A percentile compares a stretch with the other conserved stretches of the same genome.
Conservation (phyloP, 2,888 invertebrate genomes). For the Ophioninae sp. region DNA sequence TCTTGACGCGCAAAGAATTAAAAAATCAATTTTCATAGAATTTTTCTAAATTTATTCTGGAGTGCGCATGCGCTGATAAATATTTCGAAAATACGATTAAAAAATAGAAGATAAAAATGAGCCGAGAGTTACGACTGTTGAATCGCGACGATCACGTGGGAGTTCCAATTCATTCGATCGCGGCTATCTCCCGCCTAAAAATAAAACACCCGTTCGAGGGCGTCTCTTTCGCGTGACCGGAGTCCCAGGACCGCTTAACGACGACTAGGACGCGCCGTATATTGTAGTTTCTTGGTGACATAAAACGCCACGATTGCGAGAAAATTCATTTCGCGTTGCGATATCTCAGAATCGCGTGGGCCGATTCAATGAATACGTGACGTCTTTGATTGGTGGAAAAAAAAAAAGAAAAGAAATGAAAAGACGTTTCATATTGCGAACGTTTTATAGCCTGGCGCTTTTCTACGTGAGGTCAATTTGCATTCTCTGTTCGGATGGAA, state of each 20-base stretch:
- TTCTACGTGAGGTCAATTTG: conserved; percentile 6
- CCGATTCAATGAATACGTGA: not conserved
- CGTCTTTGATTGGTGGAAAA: conserved; percentile 7
- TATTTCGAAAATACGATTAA: not conserved
- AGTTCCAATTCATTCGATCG: conserved; percentile 13
- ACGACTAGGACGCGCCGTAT: conserved; percentile 16
- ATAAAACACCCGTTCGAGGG: conserved; percentile 8
- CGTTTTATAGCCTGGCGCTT: conserved; percentile 1
- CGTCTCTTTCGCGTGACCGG: not conserved
- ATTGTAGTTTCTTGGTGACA: not conserved
- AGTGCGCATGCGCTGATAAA: not conserved
- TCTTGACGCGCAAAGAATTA: conserved; percentile 10
- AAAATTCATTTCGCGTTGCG: not conserved
- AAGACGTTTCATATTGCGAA: conserved; percentile 3
- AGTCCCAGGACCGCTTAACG: not conserved
- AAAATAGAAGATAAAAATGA: not conserved
- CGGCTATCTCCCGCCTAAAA: conserved; percentile 4
- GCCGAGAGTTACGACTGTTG: not conserved
- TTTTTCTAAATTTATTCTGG: not conserved
- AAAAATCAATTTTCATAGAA: not conserved
- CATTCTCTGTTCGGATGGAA: not conserved
- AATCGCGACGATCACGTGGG: not conserved
- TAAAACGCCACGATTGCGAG: conserved; percentile 6
- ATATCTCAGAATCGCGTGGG: conserved; percentile 18
- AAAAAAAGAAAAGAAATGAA: not conserved